phyloP scores from a whole-genome alignment of 2,113 vertebrate genomes.

The Pluvialis apricaria region DNA sequence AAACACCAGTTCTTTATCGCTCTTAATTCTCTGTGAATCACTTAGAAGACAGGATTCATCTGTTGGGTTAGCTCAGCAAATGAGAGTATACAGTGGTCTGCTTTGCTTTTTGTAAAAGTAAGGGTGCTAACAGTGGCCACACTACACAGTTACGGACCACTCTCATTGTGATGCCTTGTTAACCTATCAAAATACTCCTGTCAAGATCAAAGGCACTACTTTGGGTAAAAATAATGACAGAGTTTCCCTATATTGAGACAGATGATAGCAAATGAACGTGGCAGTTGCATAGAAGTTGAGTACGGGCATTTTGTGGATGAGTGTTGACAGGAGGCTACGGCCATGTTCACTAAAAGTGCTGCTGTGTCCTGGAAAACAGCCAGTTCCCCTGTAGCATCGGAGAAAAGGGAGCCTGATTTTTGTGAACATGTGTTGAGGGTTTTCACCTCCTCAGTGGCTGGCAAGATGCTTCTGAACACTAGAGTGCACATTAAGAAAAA shows the following conservation, averaged over 20 bases:
- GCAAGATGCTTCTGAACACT: not conserved
- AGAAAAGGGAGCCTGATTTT: not conserved
- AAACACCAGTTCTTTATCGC: not conserved
- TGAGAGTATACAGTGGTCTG: not conserved
- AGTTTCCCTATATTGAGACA: not conserved
- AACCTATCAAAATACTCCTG: not conserved
- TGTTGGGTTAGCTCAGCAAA: not conserved
- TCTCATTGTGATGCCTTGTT: not conserved
- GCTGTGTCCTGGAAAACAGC: not conserved
- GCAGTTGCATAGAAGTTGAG: not conserved
- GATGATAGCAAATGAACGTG: not conserved
- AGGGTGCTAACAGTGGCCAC: not conserved
- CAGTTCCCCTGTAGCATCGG: not conserved
- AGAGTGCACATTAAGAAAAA: not conserved
- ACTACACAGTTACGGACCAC: not conserved
- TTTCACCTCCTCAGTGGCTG: not conserved
- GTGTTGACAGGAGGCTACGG: not conserved
- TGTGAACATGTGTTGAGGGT: not conserved
- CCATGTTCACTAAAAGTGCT: not conserved
- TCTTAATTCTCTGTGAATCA: not conserved
- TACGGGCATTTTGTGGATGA: not conserved
- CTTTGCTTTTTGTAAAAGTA: not conserved
- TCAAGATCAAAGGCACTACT: not conserved
- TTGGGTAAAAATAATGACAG: not conserved
- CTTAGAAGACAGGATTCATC: not conserved